These are phyloP conservation scores for Sus cebifrons DNA, from an alignment of 2,797 vertebrate species.

Conservation along the genomic window DNA sequence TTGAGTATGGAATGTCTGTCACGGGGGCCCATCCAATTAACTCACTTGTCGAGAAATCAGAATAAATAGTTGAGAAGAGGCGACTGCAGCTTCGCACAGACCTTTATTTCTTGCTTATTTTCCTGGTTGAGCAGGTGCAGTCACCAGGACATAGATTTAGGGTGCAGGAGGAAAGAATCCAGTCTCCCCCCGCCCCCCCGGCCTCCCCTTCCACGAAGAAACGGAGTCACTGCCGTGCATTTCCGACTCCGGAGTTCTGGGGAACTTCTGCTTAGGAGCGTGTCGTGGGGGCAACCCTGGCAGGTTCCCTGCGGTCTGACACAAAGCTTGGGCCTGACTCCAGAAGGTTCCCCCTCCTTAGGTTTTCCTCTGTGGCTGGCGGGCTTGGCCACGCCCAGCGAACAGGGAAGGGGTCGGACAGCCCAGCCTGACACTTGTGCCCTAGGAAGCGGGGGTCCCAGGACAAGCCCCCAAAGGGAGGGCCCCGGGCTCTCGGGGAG, in stretches of 20 bases:
- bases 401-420: neutral
- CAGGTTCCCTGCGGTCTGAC: neutral
- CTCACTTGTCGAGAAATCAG: constrained; percentile 78
- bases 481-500: no score
- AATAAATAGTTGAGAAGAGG: constrained; percentile 67
- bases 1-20: constrained; percentile 76
- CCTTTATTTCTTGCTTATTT: constrained; percentile 60
- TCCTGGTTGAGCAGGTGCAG: neutral
- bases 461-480: neutral
- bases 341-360: neutral
- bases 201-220: neutral
- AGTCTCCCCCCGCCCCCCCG: neutral
- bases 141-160: neutral
- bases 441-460: accelerated
- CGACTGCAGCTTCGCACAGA: neutral
- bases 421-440: neutral
- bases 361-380: neutral
- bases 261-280: neutral
- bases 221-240: neutral
- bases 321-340: neutral
- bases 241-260: neutral
- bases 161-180: neutral
- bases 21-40: constrained; percentile 76
- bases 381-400: no score
- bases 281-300: neutral